phyloP scores from a whole-genome alignment of 2,113 vertebrate species.

The Anarrhichthys ocellatus region DNA sequence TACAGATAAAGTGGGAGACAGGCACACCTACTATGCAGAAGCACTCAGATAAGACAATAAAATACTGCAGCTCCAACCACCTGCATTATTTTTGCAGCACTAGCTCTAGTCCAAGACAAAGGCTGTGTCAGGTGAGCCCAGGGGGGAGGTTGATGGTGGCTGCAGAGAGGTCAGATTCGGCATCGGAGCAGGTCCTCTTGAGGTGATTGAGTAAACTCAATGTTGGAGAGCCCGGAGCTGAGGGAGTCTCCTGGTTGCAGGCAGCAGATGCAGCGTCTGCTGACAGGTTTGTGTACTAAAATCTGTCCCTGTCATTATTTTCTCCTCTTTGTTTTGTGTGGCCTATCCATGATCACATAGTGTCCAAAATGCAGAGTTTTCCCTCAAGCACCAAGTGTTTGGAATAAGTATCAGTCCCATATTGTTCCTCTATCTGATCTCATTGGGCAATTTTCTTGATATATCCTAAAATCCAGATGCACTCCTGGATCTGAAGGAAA shows the following conservation, averaged over 20 bases:
- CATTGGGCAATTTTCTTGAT: no score
- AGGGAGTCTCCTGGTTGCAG: neutral
- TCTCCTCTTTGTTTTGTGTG: neutral
- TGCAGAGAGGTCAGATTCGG: neutral
- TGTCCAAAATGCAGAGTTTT: neutral
- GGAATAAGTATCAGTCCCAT: neutral
- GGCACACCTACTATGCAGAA: neutral
- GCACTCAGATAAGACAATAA: neutral
- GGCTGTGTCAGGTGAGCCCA: neutral
- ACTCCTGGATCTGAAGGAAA: neutral
- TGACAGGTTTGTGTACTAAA: constrained; percentile 13
- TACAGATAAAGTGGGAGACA: neutral
- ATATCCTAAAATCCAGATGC: neutral
- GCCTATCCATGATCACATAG: neutral
- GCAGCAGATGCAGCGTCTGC: no score
- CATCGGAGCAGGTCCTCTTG: neutral
- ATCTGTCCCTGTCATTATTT: neutral
- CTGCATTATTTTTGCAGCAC: neutral
- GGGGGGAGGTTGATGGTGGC: constrained; percentile 1
- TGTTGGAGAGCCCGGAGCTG: neutral
- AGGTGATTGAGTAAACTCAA: neutral
- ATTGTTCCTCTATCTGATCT: neutral
- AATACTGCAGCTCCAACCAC: neutral
- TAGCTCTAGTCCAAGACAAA: no score
- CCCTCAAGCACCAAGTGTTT: neutral